Evolutionary conservation across 2,888 invertebrate genomes (phyloP), one percentile per base, ranked within the genome.

Genomic region (Lottia gigantea): DNA sequence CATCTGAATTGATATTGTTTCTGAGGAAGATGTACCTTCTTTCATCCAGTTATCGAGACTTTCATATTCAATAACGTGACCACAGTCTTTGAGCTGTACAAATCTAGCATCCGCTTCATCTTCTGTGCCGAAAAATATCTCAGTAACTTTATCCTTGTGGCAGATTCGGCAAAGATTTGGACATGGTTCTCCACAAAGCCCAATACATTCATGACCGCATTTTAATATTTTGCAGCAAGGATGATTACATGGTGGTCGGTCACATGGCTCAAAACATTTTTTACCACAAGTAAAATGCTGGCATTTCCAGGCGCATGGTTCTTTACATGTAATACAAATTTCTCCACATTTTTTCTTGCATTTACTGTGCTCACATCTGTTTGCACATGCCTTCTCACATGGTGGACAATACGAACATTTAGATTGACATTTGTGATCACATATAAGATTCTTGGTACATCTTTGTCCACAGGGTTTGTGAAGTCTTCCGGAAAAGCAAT

Each of bases 141-240:
- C 82, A 19, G 74, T 78, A 8, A 78, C 49, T 26, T 63, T 76
- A 2, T 84, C 80, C 31, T 78, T 66, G 64, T 91, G 80, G 88
- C 93, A 94, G 19, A 83, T 65, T 40, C 90, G 86, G 88, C 93
- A 94, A 67, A 91, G 80, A 46, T 86, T 86, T 19, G 92, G 92
- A 85, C 93, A 93, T 14, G 90, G 92, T 86, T 94, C 93, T n/a
- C 93, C 93, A 88, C 94, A 94, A 67, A 93, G 90, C 16, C 93
- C 93, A 82, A 92, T 90, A 87, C 93, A 83, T 11, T 15, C 46
- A 69, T 83, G 83, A 8, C 72, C 71, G 73, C 82, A 83, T 3
- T 23, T 45, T 2, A 82, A 68, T 31, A 23, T 23, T 64, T 76
- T 67, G 12, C 45, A 47, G 67, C 83, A 84, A n/a, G 72, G 73